Evolutionary conservation across 2,888 invertebrate genomes (phyloP).

Genomic region (Dexiosoma caninum): DNA sequence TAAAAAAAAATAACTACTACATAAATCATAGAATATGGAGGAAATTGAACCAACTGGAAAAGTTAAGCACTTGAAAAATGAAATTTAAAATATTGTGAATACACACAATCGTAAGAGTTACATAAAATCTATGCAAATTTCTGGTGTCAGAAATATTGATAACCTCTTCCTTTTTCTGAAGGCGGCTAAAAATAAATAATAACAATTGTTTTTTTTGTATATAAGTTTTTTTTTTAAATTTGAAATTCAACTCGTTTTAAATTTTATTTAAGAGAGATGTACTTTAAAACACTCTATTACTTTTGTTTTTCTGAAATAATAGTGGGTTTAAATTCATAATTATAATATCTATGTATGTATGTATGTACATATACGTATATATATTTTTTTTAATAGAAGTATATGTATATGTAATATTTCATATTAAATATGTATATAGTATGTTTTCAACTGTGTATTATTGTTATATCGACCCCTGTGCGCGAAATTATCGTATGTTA

Average conservation of each 20-base stretch:
- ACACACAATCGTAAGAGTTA: too few relatives aligned
- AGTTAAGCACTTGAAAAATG: too few relatives aligned
- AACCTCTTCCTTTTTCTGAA: too few relatives aligned
- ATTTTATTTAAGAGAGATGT: conserved; percentile 59
- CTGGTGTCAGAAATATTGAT: too few relatives aligned
- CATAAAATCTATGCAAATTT: too few relatives aligned
- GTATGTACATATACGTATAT: conserved; percentile 47
- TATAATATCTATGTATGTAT: conserved; percentile 53
- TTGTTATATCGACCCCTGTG: too few relatives aligned
- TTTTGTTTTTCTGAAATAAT: conserved; percentile 19
- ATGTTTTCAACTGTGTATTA: not conserved
- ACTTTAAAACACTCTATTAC: conserved; percentile 45
- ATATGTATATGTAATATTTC: conserved; percentile 26
- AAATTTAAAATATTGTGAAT: too few relatives aligned
- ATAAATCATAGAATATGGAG: too few relatives aligned
- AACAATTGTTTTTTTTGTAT: not conserved
- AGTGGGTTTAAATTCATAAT: conserved; percentile 51
- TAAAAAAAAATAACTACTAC: too few relatives aligned
- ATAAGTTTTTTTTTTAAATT: conserved; percentile 32
- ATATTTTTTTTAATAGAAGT: conserved; percentile 20
- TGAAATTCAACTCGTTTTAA: conserved; percentile 61
- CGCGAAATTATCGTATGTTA: too few relatives aligned
- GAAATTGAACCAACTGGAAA: too few relatives aligned
- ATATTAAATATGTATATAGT: conserved; percentile 25
- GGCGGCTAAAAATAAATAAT: too few relatives aligned